Percentiles rank a stretch among this genome's conserved stretches.
Conservation (phyloP, 2,797 vertebrate species). For the Acrossocheilus fasciatus region DNA sequence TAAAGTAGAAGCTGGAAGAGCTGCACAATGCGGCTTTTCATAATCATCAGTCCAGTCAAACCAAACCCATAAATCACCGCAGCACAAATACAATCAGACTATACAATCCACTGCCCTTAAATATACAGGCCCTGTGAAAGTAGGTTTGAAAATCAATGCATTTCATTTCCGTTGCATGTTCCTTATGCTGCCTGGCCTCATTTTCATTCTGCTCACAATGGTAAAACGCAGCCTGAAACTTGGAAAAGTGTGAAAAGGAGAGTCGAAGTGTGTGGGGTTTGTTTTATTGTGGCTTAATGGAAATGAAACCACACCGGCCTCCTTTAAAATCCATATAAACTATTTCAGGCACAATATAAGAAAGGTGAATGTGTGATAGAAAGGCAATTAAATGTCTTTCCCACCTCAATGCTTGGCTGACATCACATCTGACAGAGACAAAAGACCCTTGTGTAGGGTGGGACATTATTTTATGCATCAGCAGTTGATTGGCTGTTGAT, state of each 20-base stretch:
- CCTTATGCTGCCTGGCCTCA: background rate
- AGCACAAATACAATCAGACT: conserved; percentile 77
- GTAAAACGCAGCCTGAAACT: conserved; percentile 31
- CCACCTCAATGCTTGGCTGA: background rate
- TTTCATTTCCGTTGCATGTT: conserved; percentile 63
- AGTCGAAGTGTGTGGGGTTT: background rate
- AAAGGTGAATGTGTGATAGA: conserved; percentile 43
- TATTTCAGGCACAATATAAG: conserved; percentile 38
- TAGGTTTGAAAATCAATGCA: conserved; percentile 59
- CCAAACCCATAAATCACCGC: conserved; percentile 77
- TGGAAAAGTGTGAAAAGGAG: background rate
- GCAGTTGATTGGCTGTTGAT: background rate
- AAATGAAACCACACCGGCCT: conserved; percentile 51
- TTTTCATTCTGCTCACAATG: conserved; percentile 6
- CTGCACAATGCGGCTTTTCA: conserved; percentile 63
- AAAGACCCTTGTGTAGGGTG: background rate
- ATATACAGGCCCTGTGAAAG: conserved; percentile 62
- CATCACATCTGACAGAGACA: background rate
- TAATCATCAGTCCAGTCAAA: conserved; percentile 69
- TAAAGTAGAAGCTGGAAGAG: conserved; percentile 9
- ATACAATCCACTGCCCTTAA: conserved; percentile 69
- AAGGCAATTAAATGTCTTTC: conserved; percentile 20
- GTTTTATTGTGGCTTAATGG: conserved; percentile 47
- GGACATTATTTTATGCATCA: background rate
- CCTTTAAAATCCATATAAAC: conserved; percentile 62